Conservation (phyloP, 1,140 invertebrate genomes). For the Potamilus streckersoni region DNA sequence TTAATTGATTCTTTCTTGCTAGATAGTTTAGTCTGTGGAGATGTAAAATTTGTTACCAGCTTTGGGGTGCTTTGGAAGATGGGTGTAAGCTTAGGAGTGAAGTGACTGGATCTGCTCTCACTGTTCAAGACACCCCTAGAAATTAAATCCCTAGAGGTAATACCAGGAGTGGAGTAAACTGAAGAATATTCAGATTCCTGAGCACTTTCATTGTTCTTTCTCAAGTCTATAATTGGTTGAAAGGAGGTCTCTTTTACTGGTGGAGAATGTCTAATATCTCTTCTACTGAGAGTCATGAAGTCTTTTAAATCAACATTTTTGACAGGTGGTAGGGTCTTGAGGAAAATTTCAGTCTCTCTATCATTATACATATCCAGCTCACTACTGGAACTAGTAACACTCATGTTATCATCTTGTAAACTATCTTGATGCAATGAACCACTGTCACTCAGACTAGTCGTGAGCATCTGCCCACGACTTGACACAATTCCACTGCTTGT, state of each 20-base stretch:
- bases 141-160: conserved; percentile 13
- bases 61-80: conserved; percentile 40
- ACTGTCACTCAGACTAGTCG: too few species aligned
- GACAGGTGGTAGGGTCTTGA: conserved; percentile 51
- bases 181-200: not conserved
- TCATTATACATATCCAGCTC: conserved; percentile 46
- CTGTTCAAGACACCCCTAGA: conserved; percentile 20
- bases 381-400: conserved; percentile 43
- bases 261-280: conserved; percentile 34
- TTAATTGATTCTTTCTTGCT: not conserved
- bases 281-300: conserved; percentile 34
- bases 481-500: too few species aligned
- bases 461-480: too few species aligned
- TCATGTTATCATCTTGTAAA: conserved; percentile 33
- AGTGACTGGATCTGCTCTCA: conserved; percentile 9
- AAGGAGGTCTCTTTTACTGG: conserved; percentile 50
- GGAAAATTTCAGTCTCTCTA: conserved; percentile 52
- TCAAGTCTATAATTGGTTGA: conserved; percentile 28
- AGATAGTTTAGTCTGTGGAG: not conserved
- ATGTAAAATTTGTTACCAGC: not conserved
- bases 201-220: not conserved
- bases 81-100: conserved; percentile 46
- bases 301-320: conserved; percentile 48
- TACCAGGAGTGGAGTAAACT: not conserved
- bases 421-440: not conserved